Evolutionary conservation across 2,888 invertebrate genomes (phyloP), one percentile per base, ranked within the genome.

Genomic region (Conchocele bisecta): DNA sequence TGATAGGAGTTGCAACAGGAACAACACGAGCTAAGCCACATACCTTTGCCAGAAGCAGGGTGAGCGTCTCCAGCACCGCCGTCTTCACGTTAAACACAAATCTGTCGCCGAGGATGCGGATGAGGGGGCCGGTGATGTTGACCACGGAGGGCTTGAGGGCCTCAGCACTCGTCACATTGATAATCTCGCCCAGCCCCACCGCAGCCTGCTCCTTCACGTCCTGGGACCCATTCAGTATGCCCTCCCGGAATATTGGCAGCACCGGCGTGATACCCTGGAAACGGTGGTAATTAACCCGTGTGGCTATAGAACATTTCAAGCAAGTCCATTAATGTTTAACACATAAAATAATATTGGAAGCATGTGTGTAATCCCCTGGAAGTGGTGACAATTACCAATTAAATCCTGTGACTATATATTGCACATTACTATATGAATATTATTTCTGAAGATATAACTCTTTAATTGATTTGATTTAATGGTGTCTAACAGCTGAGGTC

Each of bases 201-300:
- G 98, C 97, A 0, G 98, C 98, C 78, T 95, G 95, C 92, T 98
- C 99, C 91, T 99, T 99, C 89, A 97, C 95, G 81, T 99, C 99
- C 0, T 98, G 97, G 65, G 96, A 93, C 0, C 98, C 99, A 92
- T 97, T 98, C 48, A 99, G 93, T 88, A 99, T 96, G 1, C 98
- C 97, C 92, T 99, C 99, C 48, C 99, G 94, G 93, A 98, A 98
- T 66, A 99, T 95, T 0, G 98, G 97, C 75, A 99, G 92, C 71
- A 99, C 94, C 9, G 99, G 98, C 3, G 96, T 95, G 61, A 99
- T 96, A 63, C 97, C 97, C 94, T 95, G 90, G 1, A 86, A 74
- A n/a, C n/a, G n/a, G n/a, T n/a, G n/a, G n/a, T n/a, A n/a, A n/a
- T n/a, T n/a, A n/a, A n/a, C n/a, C n/a, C n/a, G n/a, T n/a, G n/a